A percentile compares a stretch with the other conserved stretches of the same genome.
Evolutionary conservation across 1,140 invertebrate species (phyloP).

Genomic region (Stenopsyche tienmushanensis): DNA sequence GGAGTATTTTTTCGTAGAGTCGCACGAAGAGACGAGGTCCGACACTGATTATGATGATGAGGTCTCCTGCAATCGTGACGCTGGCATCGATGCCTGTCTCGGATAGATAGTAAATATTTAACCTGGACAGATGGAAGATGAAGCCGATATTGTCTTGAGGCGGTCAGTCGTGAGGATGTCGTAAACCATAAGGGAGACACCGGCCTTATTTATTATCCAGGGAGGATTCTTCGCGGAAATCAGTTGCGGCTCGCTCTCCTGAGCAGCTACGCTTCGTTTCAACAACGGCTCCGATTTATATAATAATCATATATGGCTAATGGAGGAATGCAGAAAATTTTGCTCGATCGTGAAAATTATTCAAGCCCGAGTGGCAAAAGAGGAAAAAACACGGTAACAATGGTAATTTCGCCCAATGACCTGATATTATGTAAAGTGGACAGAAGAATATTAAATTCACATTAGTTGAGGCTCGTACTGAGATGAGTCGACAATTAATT

Average conservation of each 20-base stretch:
- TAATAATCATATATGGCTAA: too few species aligned
- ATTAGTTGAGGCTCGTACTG: neutral
- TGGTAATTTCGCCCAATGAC: too few species aligned
- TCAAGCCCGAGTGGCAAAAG: neutral
- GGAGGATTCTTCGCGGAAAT: neutral
- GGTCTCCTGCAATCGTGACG: conserved; percentile 3
- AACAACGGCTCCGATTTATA: neutral
- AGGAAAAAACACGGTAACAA: neutral
- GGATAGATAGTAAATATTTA: conserved; percentile 20
- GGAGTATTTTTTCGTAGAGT: too few species aligned
- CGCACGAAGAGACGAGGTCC: too few species aligned
- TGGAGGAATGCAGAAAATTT: too few species aligned
- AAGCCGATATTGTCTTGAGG: conserved; percentile 13
- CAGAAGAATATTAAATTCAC: conserved; percentile 7
- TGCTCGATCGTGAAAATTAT: too few species aligned
- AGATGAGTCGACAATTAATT: neutral
- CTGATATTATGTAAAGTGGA: neutral
- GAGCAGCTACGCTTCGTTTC: neutral
- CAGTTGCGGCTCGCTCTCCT: neutral
- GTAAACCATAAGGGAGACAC: conserved; percentile 6
- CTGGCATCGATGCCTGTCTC: conserved; percentile 7
- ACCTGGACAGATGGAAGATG: conserved; percentile 11
- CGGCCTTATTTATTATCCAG: conserved; percentile 14
- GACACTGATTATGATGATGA: conserved; percentile 1
- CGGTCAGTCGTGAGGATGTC: conserved; percentile 1